Evolutionary conservation across 1,140 invertebrate genomes (phyloP).

Genomic region (Pissodes strobi): DNA sequence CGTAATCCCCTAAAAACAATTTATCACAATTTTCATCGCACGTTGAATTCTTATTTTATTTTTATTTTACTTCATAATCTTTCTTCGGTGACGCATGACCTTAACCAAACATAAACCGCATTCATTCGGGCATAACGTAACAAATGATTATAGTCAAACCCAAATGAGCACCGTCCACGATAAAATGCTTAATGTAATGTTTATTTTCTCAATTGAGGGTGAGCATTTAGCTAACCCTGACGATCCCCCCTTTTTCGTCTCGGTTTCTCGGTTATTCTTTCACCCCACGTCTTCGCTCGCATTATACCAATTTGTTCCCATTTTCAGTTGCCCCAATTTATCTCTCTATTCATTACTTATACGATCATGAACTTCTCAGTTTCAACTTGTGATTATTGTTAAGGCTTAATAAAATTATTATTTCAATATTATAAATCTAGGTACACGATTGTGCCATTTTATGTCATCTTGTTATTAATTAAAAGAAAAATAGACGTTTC

Average conservation of each 20-base stretch:
- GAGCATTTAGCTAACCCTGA: constrained; percentile 24
- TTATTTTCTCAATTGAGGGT: constrained; percentile 43
- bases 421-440: no score
- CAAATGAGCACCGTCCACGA: constrained; percentile 34
- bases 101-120: constrained; percentile 10
- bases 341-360: constrained; percentile 40
- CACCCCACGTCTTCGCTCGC: constrained; percentile 38
- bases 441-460: no score
- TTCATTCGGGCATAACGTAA: constrained; percentile 9
- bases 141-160: constrained; percentile 25
- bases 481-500: no score
- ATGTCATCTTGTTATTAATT: no score
- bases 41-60: no score
- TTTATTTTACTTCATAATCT: no score
- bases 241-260: constrained; percentile 15
- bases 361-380: constrained; percentile 17
- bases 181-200: constrained; percentile 44
- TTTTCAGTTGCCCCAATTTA: constrained; percentile 39
- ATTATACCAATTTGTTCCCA: constrained; percentile 45
- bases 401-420: no score
- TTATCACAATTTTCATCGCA: no score
- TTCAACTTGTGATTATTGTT: constrained; percentile 18
- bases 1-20: no score
- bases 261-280: constrained; percentile 36
- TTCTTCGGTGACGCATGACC: constrained; percentile 17